Conservation (phyloP, 30 jellyfish, hydroid and myxozoan species). For the Aurelia sp. region DNA sequence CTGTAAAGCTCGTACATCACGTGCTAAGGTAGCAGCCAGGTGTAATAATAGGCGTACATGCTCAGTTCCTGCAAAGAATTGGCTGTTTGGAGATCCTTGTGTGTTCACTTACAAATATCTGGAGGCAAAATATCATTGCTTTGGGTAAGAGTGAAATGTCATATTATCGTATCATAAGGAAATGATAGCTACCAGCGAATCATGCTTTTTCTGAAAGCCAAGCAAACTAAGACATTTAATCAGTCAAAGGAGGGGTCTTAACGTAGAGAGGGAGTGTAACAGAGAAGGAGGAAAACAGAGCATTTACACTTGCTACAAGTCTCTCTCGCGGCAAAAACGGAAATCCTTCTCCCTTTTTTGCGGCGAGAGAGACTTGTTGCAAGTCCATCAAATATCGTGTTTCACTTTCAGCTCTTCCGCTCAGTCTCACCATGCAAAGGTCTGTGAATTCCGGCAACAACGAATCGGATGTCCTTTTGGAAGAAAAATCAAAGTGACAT, state of each 20-base stretch:
- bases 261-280: too few relatives aligned
- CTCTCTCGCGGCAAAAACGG: too few relatives aligned
- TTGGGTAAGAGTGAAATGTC: constrained; percentile 27
- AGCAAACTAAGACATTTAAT: too few relatives aligned
- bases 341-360: too few relatives aligned
- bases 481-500: constrained; percentile 11
- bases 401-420: constrained; percentile 31
- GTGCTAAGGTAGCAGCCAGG: neutral
- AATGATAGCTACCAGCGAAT: too few relatives aligned
- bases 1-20: constrained; percentile 46
- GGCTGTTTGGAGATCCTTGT: constrained; percentile 71
- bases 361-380: too few relatives aligned
- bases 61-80: constrained; percentile 53
- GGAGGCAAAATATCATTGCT: constrained; percentile 51
- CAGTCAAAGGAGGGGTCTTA: too few relatives aligned
- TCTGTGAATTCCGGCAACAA: constrained; percentile 19
- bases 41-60: constrained; percentile 36
- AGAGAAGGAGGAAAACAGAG: too few relatives aligned
- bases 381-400: too few relatives aligned
- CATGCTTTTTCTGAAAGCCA: too few relatives aligned
- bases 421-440: constrained; percentile 17
- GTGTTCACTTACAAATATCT: constrained; percentile 27
- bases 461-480: constrained; percentile 49
- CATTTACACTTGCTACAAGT: too few relatives aligned
- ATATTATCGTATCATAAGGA: too few relatives aligned